Conservation (phyloP, 2,797 vertebrate species). For the Dendrocincla tyrannina region DNA sequence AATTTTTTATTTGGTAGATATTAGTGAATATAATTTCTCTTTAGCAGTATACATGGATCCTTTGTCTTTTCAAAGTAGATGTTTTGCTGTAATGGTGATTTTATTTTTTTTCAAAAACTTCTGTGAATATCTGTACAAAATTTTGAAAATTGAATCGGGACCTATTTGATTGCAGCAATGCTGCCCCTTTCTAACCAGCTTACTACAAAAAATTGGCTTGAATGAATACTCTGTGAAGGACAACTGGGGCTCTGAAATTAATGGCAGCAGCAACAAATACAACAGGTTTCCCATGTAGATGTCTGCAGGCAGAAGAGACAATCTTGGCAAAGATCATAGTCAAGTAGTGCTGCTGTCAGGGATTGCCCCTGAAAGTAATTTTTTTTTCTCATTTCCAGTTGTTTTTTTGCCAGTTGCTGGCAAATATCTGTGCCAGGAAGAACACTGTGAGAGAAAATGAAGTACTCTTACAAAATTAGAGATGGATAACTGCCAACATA, state of each 20-base stretch:
- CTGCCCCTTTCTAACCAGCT: not conserved
- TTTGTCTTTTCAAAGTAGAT: not conserved
- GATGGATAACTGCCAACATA: slow-evolving; percentile 50
- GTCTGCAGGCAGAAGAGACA: slow-evolving; percentile 12
- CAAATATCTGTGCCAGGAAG: slow-evolving; percentile 54
- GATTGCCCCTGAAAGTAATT: slow-evolving; percentile 47
- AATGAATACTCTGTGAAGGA: not conserved
- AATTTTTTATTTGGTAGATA: not conserved
- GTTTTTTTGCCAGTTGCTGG: slow-evolving; percentile 59
- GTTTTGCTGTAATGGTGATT: not conserved
- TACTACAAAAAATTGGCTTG: not conserved
- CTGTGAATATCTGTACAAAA: not conserved
- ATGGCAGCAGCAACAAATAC: not conserved
- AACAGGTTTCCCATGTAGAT: not conserved
- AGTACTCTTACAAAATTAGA: slow-evolving; percentile 70
- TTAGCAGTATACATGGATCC: not conserved
- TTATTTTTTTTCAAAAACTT: not conserved
- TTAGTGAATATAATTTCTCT: not conserved
- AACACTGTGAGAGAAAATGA: slow-evolving; percentile 47
- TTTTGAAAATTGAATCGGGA: not conserved
- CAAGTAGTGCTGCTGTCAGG: slow-evolving; percentile 4
- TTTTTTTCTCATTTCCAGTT: slow-evolving; percentile 13
- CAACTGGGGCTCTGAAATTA: not conserved
- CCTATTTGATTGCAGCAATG: not conserved
- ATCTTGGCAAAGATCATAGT: slow-evolving; percentile 20